Conservation (phyloP, 2,888 invertebrate species). For the Neuroscelio doddi region DNA sequence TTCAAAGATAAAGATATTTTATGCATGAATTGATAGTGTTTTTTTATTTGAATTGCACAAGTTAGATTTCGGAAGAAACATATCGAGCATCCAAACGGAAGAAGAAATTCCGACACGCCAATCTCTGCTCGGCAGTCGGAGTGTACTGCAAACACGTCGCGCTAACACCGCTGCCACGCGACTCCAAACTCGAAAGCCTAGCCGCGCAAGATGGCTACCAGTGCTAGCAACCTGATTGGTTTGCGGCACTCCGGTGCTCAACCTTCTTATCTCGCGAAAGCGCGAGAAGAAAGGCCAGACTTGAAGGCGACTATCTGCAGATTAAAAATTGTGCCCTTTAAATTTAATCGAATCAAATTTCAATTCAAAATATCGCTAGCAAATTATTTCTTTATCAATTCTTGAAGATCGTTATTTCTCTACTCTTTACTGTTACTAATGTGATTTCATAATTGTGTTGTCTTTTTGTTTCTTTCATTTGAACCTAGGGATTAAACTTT, state of each 20-base stretch:
- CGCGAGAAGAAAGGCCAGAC: background rate
- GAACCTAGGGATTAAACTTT: no score
- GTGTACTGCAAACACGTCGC: constrained; percentile 56
- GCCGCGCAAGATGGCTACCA: constrained; percentile 66
- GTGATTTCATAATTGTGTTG: no score
- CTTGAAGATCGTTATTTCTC: no score
- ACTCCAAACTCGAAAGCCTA: constrained; percentile 61
- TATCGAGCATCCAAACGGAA: constrained; percentile 18
- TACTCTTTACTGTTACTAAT: no score
- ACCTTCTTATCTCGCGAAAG: constrained; percentile 40
- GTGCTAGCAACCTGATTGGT: constrained; percentile 51
- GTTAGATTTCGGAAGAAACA: background rate
- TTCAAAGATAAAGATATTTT: background rate
- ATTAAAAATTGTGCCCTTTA: no score
- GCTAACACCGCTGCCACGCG: constrained; percentile 64
- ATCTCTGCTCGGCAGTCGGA: constrained; percentile 64
- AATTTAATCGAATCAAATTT: no score
- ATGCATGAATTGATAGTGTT: background rate
- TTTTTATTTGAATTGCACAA: background rate
- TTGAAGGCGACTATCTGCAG: background rate
- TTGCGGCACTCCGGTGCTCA: constrained; percentile 51
- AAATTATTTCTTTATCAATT: no score
- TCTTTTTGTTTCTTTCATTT: no score
- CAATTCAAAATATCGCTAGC: no score
- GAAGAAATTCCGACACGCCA: constrained; percentile 46